phyloP scores from a whole-genome alignment of 2,113 vertebrate species.

The Ciconia boyciana region DNA sequence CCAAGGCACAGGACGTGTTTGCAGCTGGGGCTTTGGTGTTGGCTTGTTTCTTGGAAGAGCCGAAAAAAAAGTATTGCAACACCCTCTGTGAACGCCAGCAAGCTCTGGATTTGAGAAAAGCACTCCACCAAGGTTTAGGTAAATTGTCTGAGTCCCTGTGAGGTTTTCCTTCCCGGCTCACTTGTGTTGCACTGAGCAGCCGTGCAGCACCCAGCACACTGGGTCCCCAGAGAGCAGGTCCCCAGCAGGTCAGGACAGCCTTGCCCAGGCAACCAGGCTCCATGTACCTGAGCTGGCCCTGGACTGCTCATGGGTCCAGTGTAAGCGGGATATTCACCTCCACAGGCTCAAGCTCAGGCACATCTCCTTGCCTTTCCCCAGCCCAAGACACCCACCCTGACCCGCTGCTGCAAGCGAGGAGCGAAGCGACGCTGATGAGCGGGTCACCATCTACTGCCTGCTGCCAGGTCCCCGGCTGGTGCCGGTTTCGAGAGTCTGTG shows the following conservation, averaged over 20 bases:
- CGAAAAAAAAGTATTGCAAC: background rate
- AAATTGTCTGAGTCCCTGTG: background rate
- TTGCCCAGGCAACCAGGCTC: background rate
- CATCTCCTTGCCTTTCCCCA: background rate
- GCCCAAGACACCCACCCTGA: background rate
- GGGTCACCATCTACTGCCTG: fast-evolving
- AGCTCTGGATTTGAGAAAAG: background rate
- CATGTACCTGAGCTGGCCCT: background rate
- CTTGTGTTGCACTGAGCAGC: background rate
- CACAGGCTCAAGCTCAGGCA: background rate
- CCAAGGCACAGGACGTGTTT: background rate
- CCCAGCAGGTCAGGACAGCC: background rate
- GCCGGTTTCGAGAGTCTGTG: background rate
- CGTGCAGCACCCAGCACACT: background rate
- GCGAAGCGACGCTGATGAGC: fast-evolving
- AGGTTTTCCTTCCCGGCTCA: background rate
- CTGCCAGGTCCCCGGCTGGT: background rate
- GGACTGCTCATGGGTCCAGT: background rate
- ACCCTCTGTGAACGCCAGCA: fast-evolving
- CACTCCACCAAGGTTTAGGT: background rate
- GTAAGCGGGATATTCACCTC: background rate
- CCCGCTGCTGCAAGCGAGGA: background rate
- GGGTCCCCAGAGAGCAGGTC: background rate
- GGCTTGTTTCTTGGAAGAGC: background rate
- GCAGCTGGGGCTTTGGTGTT: background rate